Base-by-base conservation (phyloP, 2,888 invertebrate species). In the Euplagia quadripunctaria region DNA sequence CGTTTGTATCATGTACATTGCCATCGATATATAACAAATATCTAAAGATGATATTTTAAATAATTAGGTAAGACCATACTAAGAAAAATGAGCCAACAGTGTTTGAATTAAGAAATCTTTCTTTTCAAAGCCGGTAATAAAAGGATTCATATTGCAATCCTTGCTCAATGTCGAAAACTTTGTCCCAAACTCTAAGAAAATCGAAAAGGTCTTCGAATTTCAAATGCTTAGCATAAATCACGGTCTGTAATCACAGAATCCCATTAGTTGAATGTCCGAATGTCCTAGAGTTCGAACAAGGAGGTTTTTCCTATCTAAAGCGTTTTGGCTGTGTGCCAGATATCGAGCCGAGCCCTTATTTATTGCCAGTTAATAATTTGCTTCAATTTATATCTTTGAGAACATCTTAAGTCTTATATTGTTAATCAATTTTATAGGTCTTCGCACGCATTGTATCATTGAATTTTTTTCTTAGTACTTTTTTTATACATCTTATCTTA, bases 321-420 rank as follows among this genome's bases (percentile, higher is more conserved):
- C 89, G 89, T 88, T 89, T 87, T 94, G 94, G 94, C 93, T 86
- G 77, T 83, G 81, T 79, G 94, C 95, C 95, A 94, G 91, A 88
- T 89, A 88, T 86, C 84, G 86, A 90, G 88, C 82, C 87, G 87
- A 90, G 89, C 83, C 88, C 86, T 91, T 94, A 93, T 94, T 94
- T 94, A 94, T 94, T 81, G 88, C 90, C 86, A 88, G 92, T 94
- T 94, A 93, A 94, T 94, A 93, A 93, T 93, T 93, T 93, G 89
- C 91, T 94, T 92, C 92, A 91, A 93, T 94, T 91, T 91, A 91
- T 91, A 79, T 79, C 75, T 74, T 78, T 73, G 74, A 75, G 70
- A 83, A 79, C 81, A 76, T 79, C 52, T n/a, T 79, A 76, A 78
- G 73, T 75, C 77, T 82, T 67, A 76, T 75, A 61, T 70, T 66